Percentiles rank a stretch among this genome's conserved stretches.
Conservation (phyloP, 2,888 invertebrate genomes). For the Tipula vernalis region DNA sequence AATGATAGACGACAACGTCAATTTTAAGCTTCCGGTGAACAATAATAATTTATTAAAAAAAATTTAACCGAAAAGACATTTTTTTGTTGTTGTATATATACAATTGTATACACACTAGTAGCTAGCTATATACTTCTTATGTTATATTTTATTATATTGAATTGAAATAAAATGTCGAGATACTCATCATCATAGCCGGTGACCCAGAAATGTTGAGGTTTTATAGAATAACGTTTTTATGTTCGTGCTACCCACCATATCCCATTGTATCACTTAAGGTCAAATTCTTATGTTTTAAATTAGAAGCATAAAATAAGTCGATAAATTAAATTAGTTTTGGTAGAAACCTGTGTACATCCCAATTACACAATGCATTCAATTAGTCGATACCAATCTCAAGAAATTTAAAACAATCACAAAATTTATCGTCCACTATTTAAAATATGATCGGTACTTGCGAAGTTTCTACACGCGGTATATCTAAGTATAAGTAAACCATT, state of each 20-base stretch:
- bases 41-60: neutral
- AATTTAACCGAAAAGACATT: neutral
- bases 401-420: neutral
- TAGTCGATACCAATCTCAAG: neutral
- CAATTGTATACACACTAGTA: neutral
- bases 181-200: neutral
- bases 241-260: neutral
- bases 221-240: neutral
- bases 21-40: neutral
- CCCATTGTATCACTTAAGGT: neutral
- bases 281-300: neutral
- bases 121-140: neutral
- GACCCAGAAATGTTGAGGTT: neutral
- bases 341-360: neutral
- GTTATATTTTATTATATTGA: neutral
- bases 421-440: neutral
- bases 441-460: neutral
- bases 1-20: conserved; percentile 4
- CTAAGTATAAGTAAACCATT: neutral
- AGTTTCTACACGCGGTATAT: neutral
- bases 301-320: neutral
- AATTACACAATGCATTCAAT: neutral
- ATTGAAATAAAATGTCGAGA: neutral
- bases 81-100: neutral
- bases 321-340: no score